Conservation (phyloP, 2,888 invertebrate species). For the Xanthia togata region DNA sequence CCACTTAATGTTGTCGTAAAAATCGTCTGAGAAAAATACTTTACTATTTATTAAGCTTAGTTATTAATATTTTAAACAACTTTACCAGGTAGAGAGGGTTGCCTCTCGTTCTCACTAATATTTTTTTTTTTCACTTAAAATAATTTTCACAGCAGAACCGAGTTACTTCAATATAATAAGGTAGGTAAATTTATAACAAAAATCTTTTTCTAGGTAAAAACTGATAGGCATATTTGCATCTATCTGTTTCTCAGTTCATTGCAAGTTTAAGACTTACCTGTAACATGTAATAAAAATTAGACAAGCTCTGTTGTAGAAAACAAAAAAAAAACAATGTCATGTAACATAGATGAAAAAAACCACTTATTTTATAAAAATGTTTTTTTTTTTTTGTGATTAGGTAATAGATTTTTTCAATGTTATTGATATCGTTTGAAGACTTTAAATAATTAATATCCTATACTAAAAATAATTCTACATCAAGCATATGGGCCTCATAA, state of each 20-base stretch:
- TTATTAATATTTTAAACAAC: conserved; percentile 16
- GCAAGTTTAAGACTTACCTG: conserved; percentile 9
- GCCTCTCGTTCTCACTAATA: background rate
- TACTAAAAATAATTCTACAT: background rate
- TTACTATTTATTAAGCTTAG: background rate
- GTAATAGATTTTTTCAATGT: background rate
- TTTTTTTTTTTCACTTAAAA: conserved; percentile 3
- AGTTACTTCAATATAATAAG: no score
- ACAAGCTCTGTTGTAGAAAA: conserved; percentile 29
- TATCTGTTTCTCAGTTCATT: conserved; percentile 13
- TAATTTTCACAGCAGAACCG: background rate
- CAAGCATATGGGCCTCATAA: no score
- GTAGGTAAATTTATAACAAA: background rate
- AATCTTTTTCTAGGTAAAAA: background rate
- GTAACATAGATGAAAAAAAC: conserved; percentile 6
- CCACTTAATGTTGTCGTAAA: conserved; percentile 16
- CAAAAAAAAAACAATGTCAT: conserved; percentile 10
- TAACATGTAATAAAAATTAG: conserved; percentile 32
- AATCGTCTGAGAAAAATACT: background rate
- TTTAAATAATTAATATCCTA: background rate
- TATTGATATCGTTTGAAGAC: background rate
- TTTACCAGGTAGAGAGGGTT: background rate
- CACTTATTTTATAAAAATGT: conserved; percentile 6
- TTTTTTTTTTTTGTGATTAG: background rate
- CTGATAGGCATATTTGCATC: background rate